These are phyloP conservation scores for Drosophila rufa DNA, from an alignment of 1,140 invertebrate species.

Conservation along the genomic window DNA sequence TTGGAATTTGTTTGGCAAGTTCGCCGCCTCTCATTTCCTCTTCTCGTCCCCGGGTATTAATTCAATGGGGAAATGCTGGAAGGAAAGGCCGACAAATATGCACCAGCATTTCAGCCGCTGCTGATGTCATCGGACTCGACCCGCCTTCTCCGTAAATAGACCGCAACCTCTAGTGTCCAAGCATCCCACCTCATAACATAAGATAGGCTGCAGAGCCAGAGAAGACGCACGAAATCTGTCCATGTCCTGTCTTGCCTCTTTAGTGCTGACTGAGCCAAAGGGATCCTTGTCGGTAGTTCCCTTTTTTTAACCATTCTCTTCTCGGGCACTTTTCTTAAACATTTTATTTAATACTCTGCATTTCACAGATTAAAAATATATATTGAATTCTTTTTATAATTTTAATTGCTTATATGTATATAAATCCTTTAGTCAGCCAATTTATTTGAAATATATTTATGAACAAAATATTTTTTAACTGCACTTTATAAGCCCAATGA, in stretches of 20 bases:
- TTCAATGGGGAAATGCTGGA: slow-evolving; percentile 12
- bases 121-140: slow-evolving; percentile 66
- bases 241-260: slow-evolving; percentile 10
- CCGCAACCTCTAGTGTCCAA: slow-evolving; percentile 38
- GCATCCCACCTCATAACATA: neutral
- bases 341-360: neutral
- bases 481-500: neutral
- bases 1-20: slow-evolving; percentile 35
- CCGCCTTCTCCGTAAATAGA: slow-evolving; percentile 58
- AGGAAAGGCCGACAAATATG: slow-evolving; percentile 29
- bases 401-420: no score
- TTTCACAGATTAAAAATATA: neutral
- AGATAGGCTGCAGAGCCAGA: slow-evolving; percentile 15
- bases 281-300: slow-evolving; percentile 10
- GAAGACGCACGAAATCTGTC: slow-evolving; percentile 6
- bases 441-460: no score
- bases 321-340: neutral
- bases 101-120: slow-evolving; percentile 37
- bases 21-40: slow-evolving; percentile 11
- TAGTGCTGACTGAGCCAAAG: slow-evolving; percentile 38
- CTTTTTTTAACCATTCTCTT: neutral
- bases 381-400: neutral
- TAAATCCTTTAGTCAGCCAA: no score
- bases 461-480: no score
- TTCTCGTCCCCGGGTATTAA: neutral